Evolutionary conservation across 2,113 vertebrate species (phyloP).

Genomic region (Pongo pygmaeus): DNA sequence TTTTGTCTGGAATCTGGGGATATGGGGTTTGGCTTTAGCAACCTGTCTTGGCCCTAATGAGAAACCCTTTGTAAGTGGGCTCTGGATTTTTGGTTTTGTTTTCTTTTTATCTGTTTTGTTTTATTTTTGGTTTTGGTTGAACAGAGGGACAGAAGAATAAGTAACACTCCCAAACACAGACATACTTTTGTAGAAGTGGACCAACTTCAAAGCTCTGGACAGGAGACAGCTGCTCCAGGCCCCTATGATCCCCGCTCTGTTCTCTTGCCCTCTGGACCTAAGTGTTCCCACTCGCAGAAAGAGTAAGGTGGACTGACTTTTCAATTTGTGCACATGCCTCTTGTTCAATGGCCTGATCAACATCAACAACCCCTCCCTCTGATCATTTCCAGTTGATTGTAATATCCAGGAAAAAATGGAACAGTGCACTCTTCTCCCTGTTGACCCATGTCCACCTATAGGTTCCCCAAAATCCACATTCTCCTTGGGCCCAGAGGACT

Average conservation of each 20-base stretch:
- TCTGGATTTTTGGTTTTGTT: conserved; percentile 12
- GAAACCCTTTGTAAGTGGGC: conserved; percentile 36
- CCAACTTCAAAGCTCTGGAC: conserved; percentile 36
- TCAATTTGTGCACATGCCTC: neutral
- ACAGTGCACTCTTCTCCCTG: neutral
- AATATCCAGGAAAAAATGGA: neutral
- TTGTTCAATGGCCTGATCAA: neutral
- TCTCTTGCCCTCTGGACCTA: neutral
- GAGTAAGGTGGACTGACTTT: neutral
- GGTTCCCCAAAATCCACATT: neutral
- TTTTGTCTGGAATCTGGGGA: neutral
- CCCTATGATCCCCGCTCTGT: neutral
- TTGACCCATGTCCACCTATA: neutral
- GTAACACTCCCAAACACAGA: neutral
- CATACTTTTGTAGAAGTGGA: conserved; percentile 34
- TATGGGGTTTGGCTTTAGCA: conserved; percentile 50
- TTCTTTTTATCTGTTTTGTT: neutral
- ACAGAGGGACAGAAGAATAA: conserved; percentile 55
- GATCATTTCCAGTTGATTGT: neutral
- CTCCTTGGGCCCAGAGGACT: neutral
- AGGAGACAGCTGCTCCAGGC: neutral
- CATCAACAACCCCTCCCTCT: neutral
- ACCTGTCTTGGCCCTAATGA: conserved; percentile 41
- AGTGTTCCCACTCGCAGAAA: neutral
- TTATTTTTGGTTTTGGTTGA: conserved; percentile 5